A percentile compares a stretch with the other conserved stretches of the same genome.
Evolutionary conservation across 2,113 vertebrate species (phyloP).

Genomic region (Mellivora capensis): DNA sequence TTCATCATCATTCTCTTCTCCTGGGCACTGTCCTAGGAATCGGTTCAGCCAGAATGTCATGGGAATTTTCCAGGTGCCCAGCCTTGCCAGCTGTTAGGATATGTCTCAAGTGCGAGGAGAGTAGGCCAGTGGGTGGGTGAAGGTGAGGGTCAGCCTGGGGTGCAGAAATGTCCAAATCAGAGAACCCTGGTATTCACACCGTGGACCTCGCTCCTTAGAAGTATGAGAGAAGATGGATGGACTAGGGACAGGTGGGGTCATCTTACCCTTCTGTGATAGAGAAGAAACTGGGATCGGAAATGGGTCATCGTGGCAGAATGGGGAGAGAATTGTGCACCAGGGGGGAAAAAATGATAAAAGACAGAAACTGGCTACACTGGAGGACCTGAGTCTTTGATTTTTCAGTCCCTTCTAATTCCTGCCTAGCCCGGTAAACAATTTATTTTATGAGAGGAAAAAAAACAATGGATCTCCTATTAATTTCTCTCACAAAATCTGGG

Average conservation of each 20-base stretch:
- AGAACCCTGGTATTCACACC: background rate
- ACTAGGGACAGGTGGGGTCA: background rate
- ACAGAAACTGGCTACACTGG: background rate
- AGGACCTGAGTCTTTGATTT: background rate
- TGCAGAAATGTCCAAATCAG: background rate
- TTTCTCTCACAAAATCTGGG: background rate
- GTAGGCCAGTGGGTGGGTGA: background rate
- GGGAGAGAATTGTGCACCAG: background rate
- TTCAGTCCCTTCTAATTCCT: background rate
- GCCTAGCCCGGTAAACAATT: background rate
- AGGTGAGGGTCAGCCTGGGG: background rate
- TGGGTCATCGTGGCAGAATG: background rate
- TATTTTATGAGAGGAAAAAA: background rate
- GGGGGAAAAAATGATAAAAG: background rate
- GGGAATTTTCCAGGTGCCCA: background rate
- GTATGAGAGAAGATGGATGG: background rate
- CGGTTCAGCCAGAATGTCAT: background rate
- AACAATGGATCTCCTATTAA: background rate
- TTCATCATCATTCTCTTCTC: slow-evolving; percentile 40
- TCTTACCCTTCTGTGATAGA: background rate
- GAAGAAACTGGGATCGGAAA: background rate
- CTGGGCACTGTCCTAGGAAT: background rate
- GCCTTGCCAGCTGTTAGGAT: background rate
- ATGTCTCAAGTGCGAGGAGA: background rate
- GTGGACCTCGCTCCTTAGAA: background rate